These are phyloP conservation scores for Drosophila falleni DNA, from an alignment of 2,888 invertebrate genomes.

Conservation along the genomic window DNA sequence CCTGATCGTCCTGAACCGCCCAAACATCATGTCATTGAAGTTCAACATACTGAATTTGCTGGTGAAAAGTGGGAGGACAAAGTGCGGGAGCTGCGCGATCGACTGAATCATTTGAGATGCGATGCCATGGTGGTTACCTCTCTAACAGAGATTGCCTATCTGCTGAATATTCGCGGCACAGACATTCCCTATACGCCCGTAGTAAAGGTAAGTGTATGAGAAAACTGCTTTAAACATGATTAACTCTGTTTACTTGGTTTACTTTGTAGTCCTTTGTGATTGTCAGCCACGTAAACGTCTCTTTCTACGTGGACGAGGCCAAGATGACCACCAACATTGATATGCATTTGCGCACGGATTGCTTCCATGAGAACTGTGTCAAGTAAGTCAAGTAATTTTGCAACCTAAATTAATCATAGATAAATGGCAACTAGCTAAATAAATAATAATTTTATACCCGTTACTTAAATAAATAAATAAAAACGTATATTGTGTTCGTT, in stretches of 20 bases:
- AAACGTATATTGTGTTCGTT: no score
- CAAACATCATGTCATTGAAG: constrained; percentile 85
- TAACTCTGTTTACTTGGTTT: background rate
- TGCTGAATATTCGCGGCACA: constrained; percentile 94
- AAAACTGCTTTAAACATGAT: background rate
- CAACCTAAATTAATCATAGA: no score
- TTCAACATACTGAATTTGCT: constrained; percentile 88
- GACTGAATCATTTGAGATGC: constrained; percentile 88
- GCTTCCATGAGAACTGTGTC: constrained; percentile 88
- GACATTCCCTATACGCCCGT: constrained; percentile 94
- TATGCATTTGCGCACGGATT: constrained; percentile 87
- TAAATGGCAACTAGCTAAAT: no score
- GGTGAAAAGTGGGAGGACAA: constrained; percentile 92
- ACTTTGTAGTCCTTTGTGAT: constrained; percentile 89
- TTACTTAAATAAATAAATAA: no score
- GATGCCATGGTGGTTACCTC: constrained; percentile 94
- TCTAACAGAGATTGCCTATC: constrained; percentile 94
- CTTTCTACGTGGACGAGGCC: constrained; percentile 89
- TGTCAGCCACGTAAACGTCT: constrained; percentile 88
- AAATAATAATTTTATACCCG: no score
- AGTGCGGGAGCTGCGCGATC: constrained; percentile 88
- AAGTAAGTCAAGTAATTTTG: constrained; percentile 87
- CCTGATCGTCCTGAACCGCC: constrained; percentile 87
- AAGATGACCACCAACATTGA: constrained; percentile 88
- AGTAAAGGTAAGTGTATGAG: constrained; percentile 87